Evolutionary conservation across 2,113 vertebrate genomes (phyloP).

Genomic region (Epinephelus fuscoguttatus): DNA sequence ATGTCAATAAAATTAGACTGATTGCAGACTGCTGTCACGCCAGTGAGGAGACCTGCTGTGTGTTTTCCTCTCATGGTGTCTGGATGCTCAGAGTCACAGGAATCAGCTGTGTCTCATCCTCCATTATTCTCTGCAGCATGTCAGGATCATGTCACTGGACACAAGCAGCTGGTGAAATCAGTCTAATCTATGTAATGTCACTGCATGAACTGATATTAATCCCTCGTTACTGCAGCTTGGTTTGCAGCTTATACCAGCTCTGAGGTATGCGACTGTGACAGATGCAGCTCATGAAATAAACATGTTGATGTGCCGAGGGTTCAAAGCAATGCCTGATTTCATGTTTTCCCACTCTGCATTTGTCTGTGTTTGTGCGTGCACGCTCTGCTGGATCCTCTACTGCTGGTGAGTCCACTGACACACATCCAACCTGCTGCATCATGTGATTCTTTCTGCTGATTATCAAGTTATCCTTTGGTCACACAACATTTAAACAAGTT

Average conservation of each 20-base stretch:
- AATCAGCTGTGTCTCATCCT: conserved; percentile 18
- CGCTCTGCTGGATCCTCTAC: conserved; percentile 43
- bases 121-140: neutral
- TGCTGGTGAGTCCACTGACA: conserved; percentile 67
- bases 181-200: neutral
- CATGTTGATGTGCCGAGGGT: neutral
- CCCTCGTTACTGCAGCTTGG: neutral
- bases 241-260: neutral
- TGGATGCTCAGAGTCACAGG: conserved; percentile 10
- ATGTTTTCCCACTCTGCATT: conserved; percentile 5
- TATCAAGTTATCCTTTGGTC: neutral
- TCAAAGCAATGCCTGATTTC: conserved; percentile 24
- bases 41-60: neutral
- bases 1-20: conserved; percentile 9
- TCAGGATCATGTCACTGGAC: neutral
- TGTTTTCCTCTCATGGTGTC: conserved; percentile 1
- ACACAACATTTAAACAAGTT: neutral
- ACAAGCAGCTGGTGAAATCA: neutral
- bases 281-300: conserved; percentile 39
- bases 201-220: neutral
- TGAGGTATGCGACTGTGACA: neutral
- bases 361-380: conserved; percentile 40
- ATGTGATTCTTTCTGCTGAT: neutral
- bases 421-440: neutral
- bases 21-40: neutral